phyloP scores from a whole-genome alignment of 2,113 vertebrate species.

The Oryzias curvinotus region DNA sequence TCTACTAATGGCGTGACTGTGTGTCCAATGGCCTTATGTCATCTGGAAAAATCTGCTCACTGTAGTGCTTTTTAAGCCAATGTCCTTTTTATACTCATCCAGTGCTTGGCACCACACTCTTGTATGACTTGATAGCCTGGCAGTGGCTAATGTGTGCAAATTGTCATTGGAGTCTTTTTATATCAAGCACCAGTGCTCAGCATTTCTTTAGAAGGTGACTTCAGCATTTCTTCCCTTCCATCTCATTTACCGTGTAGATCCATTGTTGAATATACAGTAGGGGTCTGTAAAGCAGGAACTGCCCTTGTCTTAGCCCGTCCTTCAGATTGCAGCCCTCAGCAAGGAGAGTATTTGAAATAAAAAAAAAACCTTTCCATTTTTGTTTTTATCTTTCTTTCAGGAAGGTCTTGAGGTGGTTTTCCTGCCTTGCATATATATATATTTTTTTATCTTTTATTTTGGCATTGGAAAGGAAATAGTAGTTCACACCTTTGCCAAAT shows the following conservation, averaged over 20 bases:
- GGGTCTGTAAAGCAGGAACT: conserved; percentile 59
- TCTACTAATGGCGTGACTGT: conserved; percentile 73
- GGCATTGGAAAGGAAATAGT: neutral
- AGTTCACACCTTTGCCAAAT: too few relatives aligned
- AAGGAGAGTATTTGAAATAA: conserved; percentile 24
- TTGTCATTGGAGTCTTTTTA: conserved; percentile 79
- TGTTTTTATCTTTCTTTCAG: conserved; percentile 31
- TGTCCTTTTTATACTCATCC: conserved; percentile 61
- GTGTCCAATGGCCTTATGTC: conserved; percentile 65
- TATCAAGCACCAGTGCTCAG: conserved; percentile 73
- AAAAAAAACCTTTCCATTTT: neutral
- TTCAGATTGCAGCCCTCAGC: conserved; percentile 63
- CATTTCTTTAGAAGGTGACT: conserved; percentile 74
- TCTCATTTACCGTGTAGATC: conserved; percentile 74
- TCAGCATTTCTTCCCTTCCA: conserved; percentile 71
- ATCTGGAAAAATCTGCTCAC: conserved; percentile 70
- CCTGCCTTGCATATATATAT: neutral
- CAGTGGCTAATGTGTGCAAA: conserved; percentile 79
- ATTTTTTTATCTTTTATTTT: neutral
- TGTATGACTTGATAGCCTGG: conserved; percentile 66
- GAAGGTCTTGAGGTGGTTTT: conserved; percentile 17
- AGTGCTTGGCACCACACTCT: conserved; percentile 65
- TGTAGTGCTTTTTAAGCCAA: conserved; percentile 68
- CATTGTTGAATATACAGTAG: conserved; percentile 74
- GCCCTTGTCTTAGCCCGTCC: conserved; percentile 71